Conservation (phyloP, 2,797 vertebrate genomes). For the Aulostomus chinensis region DNA sequence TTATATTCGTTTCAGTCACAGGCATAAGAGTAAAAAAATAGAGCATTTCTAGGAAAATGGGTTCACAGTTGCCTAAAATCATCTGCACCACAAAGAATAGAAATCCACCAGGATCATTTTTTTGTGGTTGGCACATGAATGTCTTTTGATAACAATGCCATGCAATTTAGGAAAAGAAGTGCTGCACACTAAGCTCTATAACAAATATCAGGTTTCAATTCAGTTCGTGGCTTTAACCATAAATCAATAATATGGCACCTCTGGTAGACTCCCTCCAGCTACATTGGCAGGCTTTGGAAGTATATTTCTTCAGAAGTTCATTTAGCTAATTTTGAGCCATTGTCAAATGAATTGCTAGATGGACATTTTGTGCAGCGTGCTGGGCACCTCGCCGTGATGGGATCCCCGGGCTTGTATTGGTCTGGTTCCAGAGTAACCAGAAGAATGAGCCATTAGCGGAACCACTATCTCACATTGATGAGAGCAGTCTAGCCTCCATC, state of each 20-base stretch:
- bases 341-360: slow-evolving; percentile 1
- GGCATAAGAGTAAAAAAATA: neutral
- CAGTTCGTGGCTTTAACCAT: too few species aligned
- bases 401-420: slow-evolving; percentile 39
- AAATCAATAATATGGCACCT: too few species aligned
- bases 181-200: too few species aligned
- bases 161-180: too few species aligned
- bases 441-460: slow-evolving; percentile 45
- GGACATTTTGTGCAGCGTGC: slow-evolving; percentile 22
- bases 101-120: too few species aligned
- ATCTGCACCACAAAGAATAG: too few species aligned
- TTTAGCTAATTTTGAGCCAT: neutral
- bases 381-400: slow-evolving; percentile 9
- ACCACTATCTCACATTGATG: slow-evolving; percentile 30
- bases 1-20: slow-evolving; percentile 9
- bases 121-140: too few species aligned
- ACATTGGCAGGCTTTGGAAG: too few species aligned
- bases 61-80: too few species aligned
- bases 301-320: neutral
- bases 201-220: too few species aligned
- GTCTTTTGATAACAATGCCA: too few species aligned
- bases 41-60: neutral
- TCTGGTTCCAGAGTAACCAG: slow-evolving; percentile 50
- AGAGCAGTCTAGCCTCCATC: slow-evolving; percentile 33
- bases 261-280: too few species aligned